phyloP scores from a whole-genome alignment of 1,140 invertebrate genomes.

The Drosophila watanabei region DNA sequence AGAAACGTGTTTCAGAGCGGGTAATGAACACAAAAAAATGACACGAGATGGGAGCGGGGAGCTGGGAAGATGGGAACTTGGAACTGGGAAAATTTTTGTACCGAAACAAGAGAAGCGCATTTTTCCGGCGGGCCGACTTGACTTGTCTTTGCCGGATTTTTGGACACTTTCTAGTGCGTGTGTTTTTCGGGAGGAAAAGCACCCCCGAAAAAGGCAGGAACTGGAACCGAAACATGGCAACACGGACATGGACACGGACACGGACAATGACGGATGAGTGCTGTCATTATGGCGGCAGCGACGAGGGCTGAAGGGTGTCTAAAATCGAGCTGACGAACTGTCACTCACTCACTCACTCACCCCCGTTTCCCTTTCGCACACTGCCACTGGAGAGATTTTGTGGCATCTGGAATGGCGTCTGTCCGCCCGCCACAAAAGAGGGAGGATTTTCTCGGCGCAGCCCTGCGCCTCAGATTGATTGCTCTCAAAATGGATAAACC shows the following conservation, averaged over 20 bases:
- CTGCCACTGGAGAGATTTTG: constrained; percentile 52
- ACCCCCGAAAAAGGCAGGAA: constrained; percentile 50
- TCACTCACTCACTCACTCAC: constrained; percentile 55
- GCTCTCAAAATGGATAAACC: constrained; percentile 66
- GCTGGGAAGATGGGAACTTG: constrained; percentile 6
- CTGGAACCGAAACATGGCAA: constrained; percentile 44
- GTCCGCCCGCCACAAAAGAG: constrained; percentile 25
- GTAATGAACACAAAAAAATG: constrained; percentile 47
- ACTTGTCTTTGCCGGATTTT: constrained; percentile 77
- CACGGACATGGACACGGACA: constrained; percentile 42
- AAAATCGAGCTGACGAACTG: constrained; percentile 81
- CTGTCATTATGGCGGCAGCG: constrained; percentile 72
- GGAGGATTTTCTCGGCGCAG: constrained; percentile 28
- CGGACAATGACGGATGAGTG: constrained; percentile 79
- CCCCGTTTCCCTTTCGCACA: constrained; percentile 6
- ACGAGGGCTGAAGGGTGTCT: constrained; percentile 68
- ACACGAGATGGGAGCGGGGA: constrained; percentile 16
- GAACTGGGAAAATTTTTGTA: constrained; percentile 23
- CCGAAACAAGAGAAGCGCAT: constrained; percentile 45
- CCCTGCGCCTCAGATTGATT: constrained; percentile 65
- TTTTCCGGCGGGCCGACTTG: constrained; percentile 58
- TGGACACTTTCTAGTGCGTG: constrained; percentile 72
- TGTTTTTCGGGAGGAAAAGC: constrained; percentile 43
- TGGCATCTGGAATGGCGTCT: constrained; percentile 56
- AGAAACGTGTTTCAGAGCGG: constrained; percentile 70